Evolutionary conservation across 1,140 invertebrate genomes (phyloP), one percentile per base, ranked within the genome.

Genomic region (Atta texana): DNA sequence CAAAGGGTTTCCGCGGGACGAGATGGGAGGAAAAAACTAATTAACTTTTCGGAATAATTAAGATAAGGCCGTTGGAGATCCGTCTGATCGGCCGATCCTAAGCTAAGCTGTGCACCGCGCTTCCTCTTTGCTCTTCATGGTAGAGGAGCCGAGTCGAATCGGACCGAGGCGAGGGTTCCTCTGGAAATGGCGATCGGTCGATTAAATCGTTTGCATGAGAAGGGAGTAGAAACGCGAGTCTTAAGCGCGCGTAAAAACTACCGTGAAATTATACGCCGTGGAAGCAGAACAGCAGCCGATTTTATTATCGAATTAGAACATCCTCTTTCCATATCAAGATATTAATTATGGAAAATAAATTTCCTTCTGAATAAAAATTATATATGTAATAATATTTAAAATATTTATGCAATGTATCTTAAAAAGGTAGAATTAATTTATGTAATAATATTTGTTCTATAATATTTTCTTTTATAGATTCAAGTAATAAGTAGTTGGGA

Each of bases 21-120:
- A 39, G 74, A 63, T 81, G 85, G 82, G 89, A 91, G 89, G 92
- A 93, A 94, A 94, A 93, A 93, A 94, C 92, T 93, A 94, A 94
- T 94, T 94, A 94, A 94, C 92, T 94, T 94, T 94, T 92, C 92
- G 88, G 92, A 93, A 94, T 94, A 94, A 94, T 94, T 94, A 93
- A 94, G 93, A 94, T 94, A 94, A 94, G 92, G 91, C 92, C 89
- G 74, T 84, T 57, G 75, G 84, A 93, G 90, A 93, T 93, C 92
- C 87, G 89, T 87, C 91, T 87, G 88, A 93, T 93, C 92, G 89
- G 87, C 75, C 88, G 87, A 57, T 82, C 91, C 84, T 87, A 86
- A 57, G 57, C 55, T 69, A 34, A 39, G 55, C 57, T 12, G 71
- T 81, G 75, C 51, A 44, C 68, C 44, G 81, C 64, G 39, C 80